Base-by-base conservation (phyloP, 2,113 vertebrate genomes). In the Carassius gibelio region DNA sequence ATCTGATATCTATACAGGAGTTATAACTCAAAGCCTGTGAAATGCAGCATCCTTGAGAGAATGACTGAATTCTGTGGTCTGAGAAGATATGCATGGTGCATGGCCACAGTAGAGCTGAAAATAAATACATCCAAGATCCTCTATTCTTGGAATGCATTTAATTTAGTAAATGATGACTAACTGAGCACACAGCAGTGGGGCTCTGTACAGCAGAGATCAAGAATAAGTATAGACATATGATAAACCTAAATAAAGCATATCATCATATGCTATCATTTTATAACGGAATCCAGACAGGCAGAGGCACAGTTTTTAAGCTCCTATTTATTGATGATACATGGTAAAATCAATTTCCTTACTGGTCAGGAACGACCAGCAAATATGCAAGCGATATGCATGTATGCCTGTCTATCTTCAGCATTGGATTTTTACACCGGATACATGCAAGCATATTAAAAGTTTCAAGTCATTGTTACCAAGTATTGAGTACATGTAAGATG, bases 91-190 rank as follows among this genome's bases (percentile, higher is more conserved):
- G 26, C 15, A 45, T 50, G 21, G 14, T 74, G 50, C 26, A 30
- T 84, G 38, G 48, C 82, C 82, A 75, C 69, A 84, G 62, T 84
- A 72, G 55, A 34, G 42, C 82, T 57, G 77, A 84, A 83, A 81
- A 77, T 62, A 78, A 84, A 85, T 81, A 81, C 85, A 81, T 79
- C 74, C 90, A 23, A 57, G 14, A 52, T 89, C n/a, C 6, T 81
- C 84, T 92, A 93, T 93, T 93, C 89, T 90, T 92, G 89, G 90
- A 90, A 90, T 52, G 81, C 88, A 89, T 89, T 90, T 91, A 23
- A 91, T 90, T 92, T 91, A 86, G 85, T 85, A 83, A 75, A 81
- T 88, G 81, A 90, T 90, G 91, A 88, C 89, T 90, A 77, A 83
- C 79, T 91, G 90, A 91, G 88, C 92, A 89, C 85, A 52, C 85